Percentiles rank a stretch among this genome's conserved stretches.
Evolutionary conservation across 1,140 invertebrate species (phyloP).

Genomic region (Pomacea maculata): DNA sequence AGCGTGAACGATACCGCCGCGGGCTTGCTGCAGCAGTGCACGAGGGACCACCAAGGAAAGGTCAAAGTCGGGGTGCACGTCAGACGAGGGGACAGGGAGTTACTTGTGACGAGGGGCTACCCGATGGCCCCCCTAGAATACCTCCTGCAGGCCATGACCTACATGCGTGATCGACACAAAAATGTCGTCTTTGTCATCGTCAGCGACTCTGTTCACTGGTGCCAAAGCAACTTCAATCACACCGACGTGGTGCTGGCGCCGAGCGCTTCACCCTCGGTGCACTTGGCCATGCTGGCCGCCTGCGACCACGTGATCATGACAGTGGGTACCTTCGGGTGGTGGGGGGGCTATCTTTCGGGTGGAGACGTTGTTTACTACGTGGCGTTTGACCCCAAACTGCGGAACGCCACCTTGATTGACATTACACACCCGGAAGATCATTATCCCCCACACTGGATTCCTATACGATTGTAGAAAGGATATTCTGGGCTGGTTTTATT

Average conservation of each 20-base stretch:
- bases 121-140: slow-evolving; percentile 16
- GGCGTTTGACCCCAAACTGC: slow-evolving; percentile 26
- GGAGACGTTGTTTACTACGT: slow-evolving; percentile 52
- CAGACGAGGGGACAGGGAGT: slow-evolving; percentile 17
- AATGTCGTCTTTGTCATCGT: slow-evolving; percentile 20
- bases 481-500: background rate
- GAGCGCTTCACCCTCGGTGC: slow-evolving; percentile 38
- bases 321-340: slow-evolving; percentile 58
- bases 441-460: slow-evolving; percentile 42
- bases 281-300: slow-evolving; percentile 47
- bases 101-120: slow-evolving; percentile 7
- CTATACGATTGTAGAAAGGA: slow-evolving; percentile 12
- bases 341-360: slow-evolving; percentile 52
- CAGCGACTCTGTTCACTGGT: slow-evolving; percentile 19
- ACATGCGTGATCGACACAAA: slow-evolving; percentile 10
- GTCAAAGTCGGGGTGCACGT: slow-evolving; percentile 23
- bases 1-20: slow-evolving; percentile 15
- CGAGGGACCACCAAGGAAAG: background rate
- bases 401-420: slow-evolving; percentile 29
- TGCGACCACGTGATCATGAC: slow-evolving; percentile 58
- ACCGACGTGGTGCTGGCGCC: slow-evolving; percentile 6
- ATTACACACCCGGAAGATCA: slow-evolving; percentile 34
- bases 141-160: slow-evolving; percentile 17
- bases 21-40: background rate
- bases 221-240: background rate